Percentiles rank a stretch among this genome's conserved stretches.
phyloP scores from a whole-genome alignment of 2,888 invertebrate genomes.

The Eilema caniola region DNA sequence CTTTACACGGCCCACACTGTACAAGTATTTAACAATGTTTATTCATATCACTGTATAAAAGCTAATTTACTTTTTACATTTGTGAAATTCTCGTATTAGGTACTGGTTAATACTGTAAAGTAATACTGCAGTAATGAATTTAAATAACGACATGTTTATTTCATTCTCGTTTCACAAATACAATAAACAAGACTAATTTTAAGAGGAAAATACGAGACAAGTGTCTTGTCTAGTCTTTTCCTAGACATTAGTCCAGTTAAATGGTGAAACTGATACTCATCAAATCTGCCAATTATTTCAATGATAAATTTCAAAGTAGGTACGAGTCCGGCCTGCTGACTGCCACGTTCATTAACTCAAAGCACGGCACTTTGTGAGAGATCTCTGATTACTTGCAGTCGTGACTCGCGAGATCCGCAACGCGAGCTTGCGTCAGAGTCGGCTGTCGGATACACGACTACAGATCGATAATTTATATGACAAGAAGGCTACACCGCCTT shows the following conservation, averaged over 20 bases:
- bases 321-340: background rate
- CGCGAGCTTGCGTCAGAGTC: background rate
- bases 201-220: no score
- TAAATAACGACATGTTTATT: background rate
- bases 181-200: background rate
- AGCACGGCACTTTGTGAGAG: background rate
- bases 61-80: background rate
- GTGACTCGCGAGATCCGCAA: background rate
- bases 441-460: background rate
- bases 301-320: background rate
- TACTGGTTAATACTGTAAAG: background rate
- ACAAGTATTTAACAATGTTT: slow-evolving; percentile 26
- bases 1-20: slow-evolving; percentile 34
- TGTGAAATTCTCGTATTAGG: slow-evolving; percentile 4
- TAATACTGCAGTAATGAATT: background rate
- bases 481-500: no score
- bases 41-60: slow-evolving; percentile 25
- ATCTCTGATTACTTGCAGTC: background rate
- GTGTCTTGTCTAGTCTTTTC: no score
- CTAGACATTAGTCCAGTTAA: background rate
- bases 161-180: background rate
- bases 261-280: background rate
- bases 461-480: background rate
- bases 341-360: background rate
- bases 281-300: background rate